Evolutionary conservation across 1,140 invertebrate genomes (phyloP).

Genomic region (Euura lappo): DNA sequence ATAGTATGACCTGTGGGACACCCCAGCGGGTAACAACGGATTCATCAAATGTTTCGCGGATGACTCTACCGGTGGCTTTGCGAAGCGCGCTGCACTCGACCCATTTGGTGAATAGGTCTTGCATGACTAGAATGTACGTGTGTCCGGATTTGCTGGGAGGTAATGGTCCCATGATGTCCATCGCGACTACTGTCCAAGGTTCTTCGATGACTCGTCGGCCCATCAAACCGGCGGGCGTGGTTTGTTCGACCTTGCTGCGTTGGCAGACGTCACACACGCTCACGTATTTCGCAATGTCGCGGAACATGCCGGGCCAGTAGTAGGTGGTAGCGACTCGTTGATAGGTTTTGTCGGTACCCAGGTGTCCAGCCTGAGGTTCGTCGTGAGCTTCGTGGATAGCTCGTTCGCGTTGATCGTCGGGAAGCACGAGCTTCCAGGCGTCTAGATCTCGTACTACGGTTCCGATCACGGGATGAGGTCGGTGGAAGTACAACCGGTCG

Average conservation of each 20-base stretch:
- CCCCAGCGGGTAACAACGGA: constrained; percentile 47
- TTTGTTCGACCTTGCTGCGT: not conserved
- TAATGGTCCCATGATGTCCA: constrained; percentile 18
- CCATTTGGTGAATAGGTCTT: constrained; percentile 40
- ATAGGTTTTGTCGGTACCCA: constrained; percentile 27
- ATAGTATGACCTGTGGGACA: constrained; percentile 37
- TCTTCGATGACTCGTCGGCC: constrained; percentile 13
- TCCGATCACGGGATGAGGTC: not conserved
- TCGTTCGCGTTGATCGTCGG: not conserved
- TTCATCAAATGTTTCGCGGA: constrained; percentile 21
- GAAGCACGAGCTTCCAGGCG: constrained; percentile 22
- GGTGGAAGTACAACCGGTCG: constrained; percentile 4
- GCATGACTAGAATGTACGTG: constrained; percentile 39
- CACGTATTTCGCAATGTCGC: constrained; percentile 23
- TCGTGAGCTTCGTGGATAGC: constrained; percentile 19
- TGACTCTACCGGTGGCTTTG: constrained; percentile 36
- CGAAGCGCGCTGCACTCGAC: constrained; percentile 41
- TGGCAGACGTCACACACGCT: constrained; percentile 29
- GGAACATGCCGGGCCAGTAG: constrained; percentile 39
- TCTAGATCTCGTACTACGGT: constrained; percentile 8
- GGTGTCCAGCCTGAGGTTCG: constrained; percentile 23
- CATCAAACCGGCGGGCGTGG: not conserved
- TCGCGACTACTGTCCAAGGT: not conserved
- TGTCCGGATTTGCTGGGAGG: constrained; percentile 21
- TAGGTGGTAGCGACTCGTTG: constrained; percentile 29